Conservation (phyloP, 1,140 invertebrate species). For the Drosophila littoralis region DNA sequence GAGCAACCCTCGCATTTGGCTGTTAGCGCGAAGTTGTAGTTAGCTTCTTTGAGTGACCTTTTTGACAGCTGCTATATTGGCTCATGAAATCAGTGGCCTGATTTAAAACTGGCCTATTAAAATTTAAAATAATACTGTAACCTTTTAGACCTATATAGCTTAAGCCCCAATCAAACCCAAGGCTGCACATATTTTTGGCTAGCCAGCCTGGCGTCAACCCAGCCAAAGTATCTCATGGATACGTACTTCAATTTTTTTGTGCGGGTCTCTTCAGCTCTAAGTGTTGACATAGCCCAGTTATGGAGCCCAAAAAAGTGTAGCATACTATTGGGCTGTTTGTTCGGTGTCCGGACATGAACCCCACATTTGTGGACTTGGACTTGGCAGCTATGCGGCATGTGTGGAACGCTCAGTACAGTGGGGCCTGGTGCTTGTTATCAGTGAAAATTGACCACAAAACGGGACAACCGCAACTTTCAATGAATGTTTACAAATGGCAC, state of each 20-base stretch:
- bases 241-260: background rate
- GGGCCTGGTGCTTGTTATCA: constrained; percentile 54
- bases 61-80: constrained; percentile 45
- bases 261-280: no score
- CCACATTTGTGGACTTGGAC: constrained; percentile 9
- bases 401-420: constrained; percentile 18
- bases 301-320: background rate
- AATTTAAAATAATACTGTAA: no score
- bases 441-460: constrained; percentile 41
- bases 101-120: constrained; percentile 9
- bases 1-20: constrained; percentile 17
- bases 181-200: constrained; percentile 6
- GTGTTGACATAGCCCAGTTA: background rate
- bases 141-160: no score
- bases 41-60: constrained; percentile 34
- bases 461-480: constrained; percentile 42
- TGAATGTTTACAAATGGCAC: constrained; percentile 46
- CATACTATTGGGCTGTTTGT: constrained; percentile 37
- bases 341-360: constrained; percentile 27
- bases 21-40: constrained; percentile 9
- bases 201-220: constrained; percentile 8
- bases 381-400: constrained; percentile 10
- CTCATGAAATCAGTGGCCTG: constrained; percentile 28
- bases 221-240: constrained; percentile 11
- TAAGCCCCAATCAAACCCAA: background rate